Evolutionary conservation across 2,888 invertebrate species (phyloP), one percentile per base, ranked within the genome.

Genomic region (Cephus sareptanus): DNA sequence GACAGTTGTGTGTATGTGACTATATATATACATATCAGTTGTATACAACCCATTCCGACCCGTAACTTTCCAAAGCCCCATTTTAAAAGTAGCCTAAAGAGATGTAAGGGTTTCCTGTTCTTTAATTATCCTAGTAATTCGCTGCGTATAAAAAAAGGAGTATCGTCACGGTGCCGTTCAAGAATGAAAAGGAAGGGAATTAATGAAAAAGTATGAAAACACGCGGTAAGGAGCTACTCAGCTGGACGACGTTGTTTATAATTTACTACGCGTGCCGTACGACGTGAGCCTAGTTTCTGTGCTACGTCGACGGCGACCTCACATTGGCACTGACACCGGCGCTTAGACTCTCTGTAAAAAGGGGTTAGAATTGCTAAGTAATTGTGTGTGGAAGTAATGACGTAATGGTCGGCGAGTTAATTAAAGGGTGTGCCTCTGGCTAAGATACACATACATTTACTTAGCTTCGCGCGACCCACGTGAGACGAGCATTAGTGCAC

Each of bases 301-400:
- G 31, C 13, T 34, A 34, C 31, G 71, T 31, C 23, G 56, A 56
- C 56, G 56, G 9, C 56, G 9, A 56, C 56, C 56, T 56, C 23
- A 56, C 23, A 6, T 56, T 56, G 56, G 23, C 56, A 56, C 23
- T 15, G 56, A 56, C 56, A 56, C 56, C 56, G 56, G 6, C 56
- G 23, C 23, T 56, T 23, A 23, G 56, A 56, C 56, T 56, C 23
- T 56, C 23, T 23, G 56, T 56, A 34, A 71, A 34, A 71, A 71
- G 71, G 71, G 71, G 71, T 71, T 82, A 75, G 78, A 83, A 75
- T 75, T 76, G 78, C 81, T 85, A 85, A 85, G 85, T 85, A 86
- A 86, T 85, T 86, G 84, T 84, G 80, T 81, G 83, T 81, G 81
- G 83, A 86, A 84, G 81, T 83, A 84, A 85, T 82, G 81, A 82